Conservation (phyloP, 2,888 invertebrate species). For the Argynnis bischoffii region DNA sequence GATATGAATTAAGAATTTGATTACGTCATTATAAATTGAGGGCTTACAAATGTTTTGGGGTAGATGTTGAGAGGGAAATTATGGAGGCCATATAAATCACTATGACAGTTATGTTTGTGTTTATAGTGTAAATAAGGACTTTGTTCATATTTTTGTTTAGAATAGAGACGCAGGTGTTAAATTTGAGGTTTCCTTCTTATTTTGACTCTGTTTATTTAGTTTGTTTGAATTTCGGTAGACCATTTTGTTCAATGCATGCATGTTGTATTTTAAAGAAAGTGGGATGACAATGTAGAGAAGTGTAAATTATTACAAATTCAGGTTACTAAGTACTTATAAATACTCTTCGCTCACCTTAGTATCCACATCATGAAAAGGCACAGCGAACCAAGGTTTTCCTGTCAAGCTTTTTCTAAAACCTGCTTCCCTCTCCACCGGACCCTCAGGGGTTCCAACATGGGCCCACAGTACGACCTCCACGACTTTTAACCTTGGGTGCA, state of each 20-base stretch:
- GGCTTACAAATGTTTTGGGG: conserved; percentile 15
- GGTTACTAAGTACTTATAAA: neutral
- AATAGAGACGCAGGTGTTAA: conserved; percentile 1
- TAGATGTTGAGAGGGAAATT: neutral
- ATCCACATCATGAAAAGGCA: conserved; percentile 87
- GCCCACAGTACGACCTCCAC: conserved; percentile 88
- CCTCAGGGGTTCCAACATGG: conserved; percentile 79
- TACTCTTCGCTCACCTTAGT: conserved; percentile 79
- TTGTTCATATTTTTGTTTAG: neutral
- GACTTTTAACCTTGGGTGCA: conserved; percentile 81
- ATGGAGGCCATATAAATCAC: conserved; percentile 3
- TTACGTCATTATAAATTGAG: conserved; percentile 19
- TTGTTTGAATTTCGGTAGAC: too few relatives aligned
- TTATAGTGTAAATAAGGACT: conserved; percentile 5
- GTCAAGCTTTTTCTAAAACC: conserved; percentile 84
- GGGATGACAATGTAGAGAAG: too few relatives aligned
- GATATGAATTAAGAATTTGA: conserved; percentile 20
- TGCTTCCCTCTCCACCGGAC: conserved; percentile 85
- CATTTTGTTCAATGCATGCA: too few relatives aligned
- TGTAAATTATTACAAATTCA: neutral
- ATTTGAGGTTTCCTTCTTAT: neutral
- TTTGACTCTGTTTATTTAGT: neutral
- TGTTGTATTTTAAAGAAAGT: too few relatives aligned
- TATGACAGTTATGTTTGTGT: conserved; percentile 4
- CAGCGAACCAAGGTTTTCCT: conserved; percentile 87